phyloP scores from a whole-genome alignment of 2,797 vertebrate genomes.

The Alouatta caraya region DNA sequence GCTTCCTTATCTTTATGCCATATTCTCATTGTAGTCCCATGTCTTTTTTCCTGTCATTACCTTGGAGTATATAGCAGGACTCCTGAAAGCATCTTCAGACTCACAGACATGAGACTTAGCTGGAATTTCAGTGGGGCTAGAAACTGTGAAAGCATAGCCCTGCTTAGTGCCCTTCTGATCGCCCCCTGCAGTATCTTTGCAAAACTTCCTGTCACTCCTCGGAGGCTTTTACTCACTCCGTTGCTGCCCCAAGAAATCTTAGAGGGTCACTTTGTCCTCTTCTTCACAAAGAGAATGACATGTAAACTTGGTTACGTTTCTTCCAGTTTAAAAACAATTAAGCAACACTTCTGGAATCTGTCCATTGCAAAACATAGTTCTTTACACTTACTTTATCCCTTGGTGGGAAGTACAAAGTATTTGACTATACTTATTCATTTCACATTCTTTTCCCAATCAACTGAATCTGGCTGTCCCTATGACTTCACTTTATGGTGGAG shows the following conservation, averaged over 20 bases:
- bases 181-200: neutral
- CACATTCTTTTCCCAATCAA: neutral
- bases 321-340: neutral
- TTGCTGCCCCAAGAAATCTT: neutral
- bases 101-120: neutral
- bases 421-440: neutral
- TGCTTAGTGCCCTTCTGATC: neutral
- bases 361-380: neutral
- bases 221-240: too few species aligned
- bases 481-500: neutral
- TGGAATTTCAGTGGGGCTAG: neutral
- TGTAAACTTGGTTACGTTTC: neutral
- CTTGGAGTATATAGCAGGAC: neutral
- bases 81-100: neutral
- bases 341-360: neutral
- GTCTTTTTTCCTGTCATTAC: neutral
- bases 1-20: neutral
- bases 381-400: neutral
- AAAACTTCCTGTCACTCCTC: neutral
- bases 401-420: too few species aligned
- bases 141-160: accelerated
- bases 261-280: neutral
- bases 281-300: neutral
- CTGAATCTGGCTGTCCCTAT: neutral
- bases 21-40: neutral